A percentile compares a stretch with the other conserved stretches of the same genome.
Conservation (phyloP, 2,888 invertebrate species). For the Andrena trimmerana region DNA sequence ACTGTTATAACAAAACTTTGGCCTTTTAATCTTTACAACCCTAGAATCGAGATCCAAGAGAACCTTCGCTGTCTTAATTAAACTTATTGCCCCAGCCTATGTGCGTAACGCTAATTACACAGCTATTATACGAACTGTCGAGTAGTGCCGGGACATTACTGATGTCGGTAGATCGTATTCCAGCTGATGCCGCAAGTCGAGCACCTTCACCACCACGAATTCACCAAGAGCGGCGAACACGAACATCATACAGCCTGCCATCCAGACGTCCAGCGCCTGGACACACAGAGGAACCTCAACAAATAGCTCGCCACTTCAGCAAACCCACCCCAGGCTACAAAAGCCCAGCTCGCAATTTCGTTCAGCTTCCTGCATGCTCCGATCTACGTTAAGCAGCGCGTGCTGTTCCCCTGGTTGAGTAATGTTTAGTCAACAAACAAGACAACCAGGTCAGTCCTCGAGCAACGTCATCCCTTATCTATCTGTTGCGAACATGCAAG, state of each 20-base stretch:
- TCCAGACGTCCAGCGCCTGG: conserved; percentile 94
- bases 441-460: not conserved
- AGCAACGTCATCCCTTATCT: not conserved
- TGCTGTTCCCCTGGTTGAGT: not conserved
- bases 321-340: too few relatives aligned
- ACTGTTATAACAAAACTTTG: too few relatives aligned
- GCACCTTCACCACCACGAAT: conserved; percentile 93
- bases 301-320: not conserved
- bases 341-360: not conserved
- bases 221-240: conserved; percentile 94
- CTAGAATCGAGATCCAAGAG: not conserved
- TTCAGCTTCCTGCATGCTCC: not conserved
- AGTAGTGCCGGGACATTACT: conserved; percentile 73
- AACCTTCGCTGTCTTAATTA: not conserved
- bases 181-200: conserved; percentile 91
- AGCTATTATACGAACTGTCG: conserved; percentile 72
- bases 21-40: too few relatives aligned
- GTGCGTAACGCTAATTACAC: not conserved
- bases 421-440: not conserved
- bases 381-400: not conserved
- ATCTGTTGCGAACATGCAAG: not conserved
- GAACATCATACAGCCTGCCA: conserved; percentile 95
- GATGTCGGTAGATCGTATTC: conserved; percentile 74
- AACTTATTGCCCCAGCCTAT: not conserved
- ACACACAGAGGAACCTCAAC: conserved; percentile 61